A percentile compares a stretch with the other conserved stretches of the same genome.
Conservation (phyloP, 2,888 invertebrate species). For the Anagyrus pseudococci region DNA sequence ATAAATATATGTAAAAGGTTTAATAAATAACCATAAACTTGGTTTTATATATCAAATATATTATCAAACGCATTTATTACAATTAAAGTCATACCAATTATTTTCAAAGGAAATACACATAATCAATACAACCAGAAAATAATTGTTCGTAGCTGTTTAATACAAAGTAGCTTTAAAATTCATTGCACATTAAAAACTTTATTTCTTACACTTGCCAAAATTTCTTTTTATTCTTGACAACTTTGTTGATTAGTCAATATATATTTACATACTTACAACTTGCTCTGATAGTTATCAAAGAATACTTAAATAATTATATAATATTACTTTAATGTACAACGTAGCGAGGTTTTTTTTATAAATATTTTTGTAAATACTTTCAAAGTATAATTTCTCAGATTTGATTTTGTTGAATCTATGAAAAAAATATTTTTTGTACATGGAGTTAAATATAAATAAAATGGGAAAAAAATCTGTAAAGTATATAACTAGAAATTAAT, state of each 20-base stretch:
- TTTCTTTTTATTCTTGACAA: not conserved
- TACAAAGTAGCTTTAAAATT: not conserved
- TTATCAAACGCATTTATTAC: not conserved
- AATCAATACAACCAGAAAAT: no score
- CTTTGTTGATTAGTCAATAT: not conserved
- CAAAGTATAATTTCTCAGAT: no score
- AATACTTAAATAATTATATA: not conserved
- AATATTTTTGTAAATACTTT: no score
- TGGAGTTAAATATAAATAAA: no score
- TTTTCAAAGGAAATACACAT: no score
- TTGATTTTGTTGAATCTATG: no score
- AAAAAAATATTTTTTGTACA: no score
- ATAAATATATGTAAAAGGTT: not conserved
- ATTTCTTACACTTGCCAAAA: conserved; percentile 1
- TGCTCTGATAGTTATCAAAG: not conserved
- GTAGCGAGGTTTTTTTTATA: no score
- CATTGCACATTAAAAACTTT: conserved; percentile 16
- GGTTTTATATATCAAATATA: not conserved
- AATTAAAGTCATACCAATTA: not conserved
- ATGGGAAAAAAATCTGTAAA: no score
- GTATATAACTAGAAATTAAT: no score
- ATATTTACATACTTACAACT: conserved; percentile 31
- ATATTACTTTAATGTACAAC: not conserved
- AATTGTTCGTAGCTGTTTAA: not conserved
- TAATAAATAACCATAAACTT: not conserved